A percentile compares a stretch with the other conserved stretches of the same genome.
These are phyloP conservation scores for Oplegnathus fasciatus DNA, from an alignment of 2,113 vertebrate genomes.

Conservation along the genomic window DNA sequence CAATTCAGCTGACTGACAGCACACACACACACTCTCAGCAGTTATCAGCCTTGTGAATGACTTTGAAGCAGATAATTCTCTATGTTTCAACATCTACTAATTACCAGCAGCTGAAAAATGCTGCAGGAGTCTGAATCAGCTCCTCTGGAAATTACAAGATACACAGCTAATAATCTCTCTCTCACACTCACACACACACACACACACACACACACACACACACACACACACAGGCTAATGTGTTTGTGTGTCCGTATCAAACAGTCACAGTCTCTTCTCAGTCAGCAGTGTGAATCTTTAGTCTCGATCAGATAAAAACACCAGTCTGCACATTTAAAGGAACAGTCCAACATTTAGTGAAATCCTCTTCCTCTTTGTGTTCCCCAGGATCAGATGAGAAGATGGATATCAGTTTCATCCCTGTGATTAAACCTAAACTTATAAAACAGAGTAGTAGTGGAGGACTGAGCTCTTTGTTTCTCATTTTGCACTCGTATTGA, in stretches of 20 bases:
- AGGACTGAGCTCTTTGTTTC: not conserved
- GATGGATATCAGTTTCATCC: not conserved
- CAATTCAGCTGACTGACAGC: constrained; percentile 62
- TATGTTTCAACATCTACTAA: constrained; percentile 72
- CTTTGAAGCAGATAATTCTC: constrained; percentile 73
- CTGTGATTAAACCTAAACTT: not conserved
- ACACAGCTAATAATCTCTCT: constrained; percentile 53
- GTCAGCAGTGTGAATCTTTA: constrained; percentile 49
- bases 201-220: constrained; percentile 14
- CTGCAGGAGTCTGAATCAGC: constrained; percentile 70
- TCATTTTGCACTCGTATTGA: not conserved
- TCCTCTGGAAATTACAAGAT: constrained; percentile 64
- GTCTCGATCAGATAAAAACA: constrained; percentile 68
- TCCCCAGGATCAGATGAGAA: not conserved
- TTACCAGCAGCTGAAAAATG: constrained; percentile 69
- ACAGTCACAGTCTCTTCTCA: constrained; percentile 30
- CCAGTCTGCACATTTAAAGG: constrained; percentile 57
- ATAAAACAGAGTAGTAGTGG: not conserved
- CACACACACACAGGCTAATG: not conserved
- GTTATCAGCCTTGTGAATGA: constrained; percentile 62
- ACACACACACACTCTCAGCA: constrained; percentile 40
- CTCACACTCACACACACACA: constrained; percentile 9
- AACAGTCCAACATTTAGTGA: constrained; percentile 23
- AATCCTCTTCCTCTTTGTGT: constrained; percentile 4
- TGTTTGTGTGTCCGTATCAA: constrained; percentile 28